A percentile compares a stretch with the other conserved stretches of the same genome.
phyloP scores from a whole-genome alignment of 2,888 invertebrate genomes.

The Pteria penguin region DNA sequence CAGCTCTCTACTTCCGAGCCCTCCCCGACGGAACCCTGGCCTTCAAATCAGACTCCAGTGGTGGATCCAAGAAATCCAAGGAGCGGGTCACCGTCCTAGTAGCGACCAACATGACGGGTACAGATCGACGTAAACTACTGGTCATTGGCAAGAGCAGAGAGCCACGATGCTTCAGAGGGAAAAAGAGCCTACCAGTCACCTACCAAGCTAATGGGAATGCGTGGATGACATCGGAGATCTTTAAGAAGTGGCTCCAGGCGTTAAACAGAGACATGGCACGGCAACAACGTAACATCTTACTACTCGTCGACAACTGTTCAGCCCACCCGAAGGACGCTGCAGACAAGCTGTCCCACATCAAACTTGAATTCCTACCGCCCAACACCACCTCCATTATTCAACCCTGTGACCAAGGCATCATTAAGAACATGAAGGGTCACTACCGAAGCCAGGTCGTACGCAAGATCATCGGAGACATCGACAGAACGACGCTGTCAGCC shows the following conservation, averaged over 20 bases:
- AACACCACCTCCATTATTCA: slow-evolving; percentile 39
- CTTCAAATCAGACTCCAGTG: slow-evolving; percentile 3
- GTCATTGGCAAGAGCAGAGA: slow-evolving; percentile 41
- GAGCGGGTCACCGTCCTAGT: slow-evolving; percentile 37
- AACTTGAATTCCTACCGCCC: slow-evolving; percentile 24
- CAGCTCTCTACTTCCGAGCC: slow-evolving; percentile 31
- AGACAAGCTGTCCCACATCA: slow-evolving; percentile 8
- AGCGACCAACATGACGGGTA: slow-evolving; percentile 38
- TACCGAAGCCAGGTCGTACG: no score
- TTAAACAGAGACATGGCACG: slow-evolving; percentile 29
- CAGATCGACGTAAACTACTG: slow-evolving; percentile 38
- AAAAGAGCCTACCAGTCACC: slow-evolving; percentile 31
- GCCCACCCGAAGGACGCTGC: slow-evolving; percentile 32
- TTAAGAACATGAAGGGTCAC: slow-evolving; percentile 33
- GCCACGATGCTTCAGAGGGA: slow-evolving; percentile 36
- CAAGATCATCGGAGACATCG: no score
- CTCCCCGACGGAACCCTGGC: slow-evolving; percentile 24
- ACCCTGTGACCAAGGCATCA: no score
- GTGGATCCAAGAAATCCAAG: no score
- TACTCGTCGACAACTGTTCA: slow-evolving; percentile 41
- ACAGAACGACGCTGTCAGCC: no score
- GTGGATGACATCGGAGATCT: slow-evolving; percentile 40
- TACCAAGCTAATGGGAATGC: slow-evolving; percentile 35
- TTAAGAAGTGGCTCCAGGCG: slow-evolving; percentile 22
- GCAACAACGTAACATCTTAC: slow-evolving; percentile 20